Evolutionary conservation across 2,888 invertebrate species (phyloP).

Genomic region (Andricus quercusramuli): DNA sequence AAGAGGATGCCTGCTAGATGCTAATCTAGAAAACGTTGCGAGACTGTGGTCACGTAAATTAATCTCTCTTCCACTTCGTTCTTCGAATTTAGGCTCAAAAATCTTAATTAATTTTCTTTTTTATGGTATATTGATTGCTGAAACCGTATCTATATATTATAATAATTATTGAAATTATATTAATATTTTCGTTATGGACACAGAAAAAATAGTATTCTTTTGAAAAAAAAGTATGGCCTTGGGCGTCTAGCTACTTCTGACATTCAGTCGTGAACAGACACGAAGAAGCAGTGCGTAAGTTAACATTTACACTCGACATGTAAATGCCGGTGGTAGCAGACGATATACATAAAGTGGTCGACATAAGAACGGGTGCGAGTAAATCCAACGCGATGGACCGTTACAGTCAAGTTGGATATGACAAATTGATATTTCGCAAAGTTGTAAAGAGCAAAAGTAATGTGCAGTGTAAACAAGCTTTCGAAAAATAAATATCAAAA

Average conservation of each 20-base stretch:
- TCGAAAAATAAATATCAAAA: neutral
- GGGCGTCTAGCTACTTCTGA: neutral
- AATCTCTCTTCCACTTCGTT: neutral
- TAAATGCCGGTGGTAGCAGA: conserved; percentile 23
- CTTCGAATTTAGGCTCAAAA: neutral
- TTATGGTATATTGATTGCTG: neutral
- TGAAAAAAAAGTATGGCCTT: conserved; percentile 3
- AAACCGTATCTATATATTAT: neutral
- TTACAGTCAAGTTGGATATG: conserved; percentile 5
- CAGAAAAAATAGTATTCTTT: conserved; percentile 22
- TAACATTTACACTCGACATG: conserved; percentile 33
- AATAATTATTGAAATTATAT: neutral
- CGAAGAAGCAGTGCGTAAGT: conserved; percentile 25
- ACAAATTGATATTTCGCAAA: conserved; percentile 25
- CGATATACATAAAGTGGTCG: neutral
- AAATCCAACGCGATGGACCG: conserved; percentile 29
- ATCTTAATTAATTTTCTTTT: conserved; percentile 6
- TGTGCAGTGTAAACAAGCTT: conserved; percentile 35
- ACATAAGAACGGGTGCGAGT: conserved; percentile 2
- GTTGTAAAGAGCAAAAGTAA: conserved; percentile 4
- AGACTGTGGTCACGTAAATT: neutral
- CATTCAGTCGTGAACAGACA: conserved; percentile 28
- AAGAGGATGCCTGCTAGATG: neutral
- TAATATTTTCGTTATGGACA: neutral
- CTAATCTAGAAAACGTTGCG: neutral